Base-by-base conservation (phyloP, 2,888 invertebrate genomes). In the Parthenolecanium corni region DNA sequence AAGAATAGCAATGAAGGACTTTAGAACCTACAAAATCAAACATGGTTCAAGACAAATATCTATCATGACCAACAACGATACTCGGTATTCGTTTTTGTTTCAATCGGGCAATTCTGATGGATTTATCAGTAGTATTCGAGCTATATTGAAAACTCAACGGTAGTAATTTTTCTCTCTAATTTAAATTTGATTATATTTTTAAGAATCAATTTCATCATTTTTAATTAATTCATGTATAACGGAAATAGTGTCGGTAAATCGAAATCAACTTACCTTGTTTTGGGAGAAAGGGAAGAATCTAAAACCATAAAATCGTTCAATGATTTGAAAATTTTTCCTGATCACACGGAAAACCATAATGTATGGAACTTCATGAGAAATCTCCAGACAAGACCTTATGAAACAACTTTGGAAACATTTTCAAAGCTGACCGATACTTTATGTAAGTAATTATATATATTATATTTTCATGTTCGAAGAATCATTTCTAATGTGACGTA, bases 41-140 rank as follows among this genome's bases (percentile, higher is more conserved):
- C 67, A 68, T 40, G 66, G 68, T 18, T 68, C 68, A 49, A 67
- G 66, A 64, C 44, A 65, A 12, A 63, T 63, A 36, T 63, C 63
- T 23, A 31, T 63, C 2, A 53, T 44, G 18, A 24, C 44, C n/a
- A n/a, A 1, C 5, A 44, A 63, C 23, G 46, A 53, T 16, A 18
- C 14, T 6, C 53, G 47, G 16, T 63, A 85, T 66, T 84, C 86
- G 4, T 88, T 94, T 71, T 85, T 88, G 71, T 93, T 94, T 75
- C 89, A 89, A 72, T 83, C 86, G 68, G 89, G 88, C 0, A 90
- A 91, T 69, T 89, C 89, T 0, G 86, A 88, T 69, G 80, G 82
- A 62, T 84, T 93, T 70, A 78, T 82, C 46, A 78, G 75, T 42
- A 77, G 77, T 65, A 76, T 82, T 65, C 83, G 81, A 74, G 80